Evolutionary conservation across 2,113 vertebrate genomes (phyloP), one percentile per base, ranked within the genome.

Genomic region (Trichomycterus rosablanca): DNA sequence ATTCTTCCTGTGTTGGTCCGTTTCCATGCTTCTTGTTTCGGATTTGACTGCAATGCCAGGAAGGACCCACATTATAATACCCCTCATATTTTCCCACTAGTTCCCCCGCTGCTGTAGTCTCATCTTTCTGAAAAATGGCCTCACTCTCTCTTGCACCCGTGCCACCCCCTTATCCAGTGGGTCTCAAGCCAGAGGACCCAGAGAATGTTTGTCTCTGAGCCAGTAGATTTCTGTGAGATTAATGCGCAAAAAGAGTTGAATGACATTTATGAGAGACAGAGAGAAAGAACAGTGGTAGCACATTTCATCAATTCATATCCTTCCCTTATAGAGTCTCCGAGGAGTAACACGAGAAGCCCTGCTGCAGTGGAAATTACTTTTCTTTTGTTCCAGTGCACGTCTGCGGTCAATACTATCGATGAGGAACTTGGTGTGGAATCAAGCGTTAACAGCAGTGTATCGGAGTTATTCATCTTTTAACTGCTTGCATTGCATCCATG

Each of bases 231-330:
- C 60, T 70, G 52, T 46, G 67, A 78, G 77, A 86, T 84, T 80
- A 81, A 82, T 85, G 80, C 67, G 71, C 39, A 68, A 46, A 79
- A 76, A 64, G 72, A 73, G 68, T 61, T 64, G 67, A 72, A 79
- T 83, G 85, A 81, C 80, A 81, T 84, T 84, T 85, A 82, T 82
- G 80, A 83, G 80, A 70, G 71, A 72, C 30, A 48, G 57, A 69
- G 70, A 67, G 26, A 67, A 70, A 65, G 62, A 60, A 35, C 11
- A 40, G 23, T 50, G 44, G 44, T 24, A 48, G 30, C 20, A 50
- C 14, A 26, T 35, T 34, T 37, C 37, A 59, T 77, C 68, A 65
- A 61, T 67, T 59, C 43, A 73, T 59, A 56, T 53, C 32, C 16
- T 44, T n/a, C 46, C 22, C 51, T 40, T 15, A 5, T 30, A 9